Evolutionary conservation across 2,888 invertebrate genomes (phyloP), one percentile per base, ranked within the genome.

Genomic region (Disparrhopalites patrizii): DNA sequence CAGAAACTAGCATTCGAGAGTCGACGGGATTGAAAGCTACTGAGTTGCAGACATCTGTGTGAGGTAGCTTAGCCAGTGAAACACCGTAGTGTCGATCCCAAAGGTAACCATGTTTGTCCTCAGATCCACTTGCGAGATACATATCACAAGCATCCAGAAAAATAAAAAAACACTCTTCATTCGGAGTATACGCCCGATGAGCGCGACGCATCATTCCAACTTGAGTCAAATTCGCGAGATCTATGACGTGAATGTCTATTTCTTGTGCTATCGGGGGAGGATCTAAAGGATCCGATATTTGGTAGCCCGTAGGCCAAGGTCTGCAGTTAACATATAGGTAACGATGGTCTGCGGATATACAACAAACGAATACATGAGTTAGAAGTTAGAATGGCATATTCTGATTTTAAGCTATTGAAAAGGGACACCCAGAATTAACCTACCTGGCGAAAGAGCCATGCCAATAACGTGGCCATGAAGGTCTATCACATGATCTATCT

Each of bases 201-300:
- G 89, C 85, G 66, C 88, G 81, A 30, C 89, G 78, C 86, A 90
- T 89, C 65, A 85, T 87, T 3, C 90, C 91, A 3, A 90, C 88
- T 78, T 85, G 85, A 76, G 86, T 85, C 67, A 91, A 80, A 0
- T 87, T 89, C 66, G 85, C 84, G 71, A 92, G 81, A 80, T 92
- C 91, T 74, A 91, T 90, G 0, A 91, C 90, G 76, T 91, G 91
- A 72, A 92, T 88, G 77, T 91, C 91, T 60, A 91, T 90, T 81
- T 91, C 90, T 79, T 90, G 88, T 13, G 91, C 90, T 73, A 91
- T 90, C 0, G 90, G 90, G 0, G 91, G 91, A 13, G 91, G 91
- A 76, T 87, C 85, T 57, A 90, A 79, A 0, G 90, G 88, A 80
- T 90, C 87, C 15, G 85, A 83, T 70, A 91, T 90, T 28, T 82